Conservation (phyloP, 2,113 vertebrate genomes). For the Choloepus hoffmanni region DNA sequence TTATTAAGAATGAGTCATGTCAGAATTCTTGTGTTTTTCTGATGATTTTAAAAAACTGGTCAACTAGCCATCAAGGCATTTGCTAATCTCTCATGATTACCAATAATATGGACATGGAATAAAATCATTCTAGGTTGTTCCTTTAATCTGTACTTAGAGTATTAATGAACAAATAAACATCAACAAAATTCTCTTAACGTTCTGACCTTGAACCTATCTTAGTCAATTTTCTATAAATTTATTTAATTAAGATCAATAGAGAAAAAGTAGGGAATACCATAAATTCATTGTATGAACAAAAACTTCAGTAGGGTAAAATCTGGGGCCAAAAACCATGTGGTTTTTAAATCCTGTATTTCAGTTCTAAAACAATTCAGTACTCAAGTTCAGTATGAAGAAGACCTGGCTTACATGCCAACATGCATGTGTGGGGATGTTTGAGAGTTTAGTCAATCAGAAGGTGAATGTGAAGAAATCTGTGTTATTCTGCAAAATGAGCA, state of each 20-base stretch:
- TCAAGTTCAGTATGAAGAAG: background rate
- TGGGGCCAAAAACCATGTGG: background rate
- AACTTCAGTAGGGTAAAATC: background rate
- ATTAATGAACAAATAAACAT: background rate
- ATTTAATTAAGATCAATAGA: background rate
- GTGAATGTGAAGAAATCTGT: background rate
- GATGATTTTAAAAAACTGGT: background rate
- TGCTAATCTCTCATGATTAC: conserved; percentile 9
- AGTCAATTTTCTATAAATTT: background rate
- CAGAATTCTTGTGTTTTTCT: background rate
- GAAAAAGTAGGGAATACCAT: background rate
- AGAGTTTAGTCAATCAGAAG: background rate
- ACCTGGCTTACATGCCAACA: background rate
- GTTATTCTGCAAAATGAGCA: background rate
- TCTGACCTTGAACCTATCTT: background rate
- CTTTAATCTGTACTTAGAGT: background rate
- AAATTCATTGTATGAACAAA: background rate
- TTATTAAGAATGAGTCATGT: background rate
- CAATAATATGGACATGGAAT: background rate
- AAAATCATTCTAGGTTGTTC: background rate
- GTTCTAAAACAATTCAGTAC: conserved; percentile 40
- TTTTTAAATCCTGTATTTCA: background rate
- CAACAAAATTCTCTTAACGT: background rate
- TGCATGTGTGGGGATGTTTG: background rate
- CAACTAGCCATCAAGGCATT: background rate